phyloP scores from a whole-genome alignment of 2,888 invertebrate genomes.

The Leptopilina syphax region DNA sequence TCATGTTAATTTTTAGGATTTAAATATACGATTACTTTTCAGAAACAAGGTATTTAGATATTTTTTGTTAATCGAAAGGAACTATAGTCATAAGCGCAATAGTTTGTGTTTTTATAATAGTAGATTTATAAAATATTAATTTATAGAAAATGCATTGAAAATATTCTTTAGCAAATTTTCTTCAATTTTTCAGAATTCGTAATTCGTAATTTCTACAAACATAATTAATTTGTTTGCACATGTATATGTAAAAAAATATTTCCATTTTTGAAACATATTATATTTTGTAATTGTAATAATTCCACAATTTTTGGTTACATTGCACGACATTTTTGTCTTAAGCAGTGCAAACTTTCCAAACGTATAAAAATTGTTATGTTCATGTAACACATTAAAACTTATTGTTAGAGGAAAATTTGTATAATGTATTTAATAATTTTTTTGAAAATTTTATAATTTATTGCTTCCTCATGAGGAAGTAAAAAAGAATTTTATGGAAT shows the following conservation, averaged over 20 bases:
- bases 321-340: no score
- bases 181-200: not conserved
- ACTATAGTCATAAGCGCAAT: conserved; percentile 50
- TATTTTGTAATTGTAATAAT: no score
- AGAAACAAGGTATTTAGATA: not conserved
- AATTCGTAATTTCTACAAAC: not conserved
- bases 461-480: no score
- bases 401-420: no score
- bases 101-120: conserved; percentile 53
- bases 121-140: conserved; percentile 43
- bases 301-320: no score
- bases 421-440: no score
- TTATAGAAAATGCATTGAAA: conserved; percentile 44
- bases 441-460: no score
- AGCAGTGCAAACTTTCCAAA: no score
- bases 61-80: conserved; percentile 42
- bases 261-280: no score
- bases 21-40: not conserved
- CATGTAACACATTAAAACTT: no score
- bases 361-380: no score
- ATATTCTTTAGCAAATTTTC: conserved; percentile 52
- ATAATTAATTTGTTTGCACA: not conserved
- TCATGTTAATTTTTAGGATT: not conserved
- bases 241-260: not conserved
- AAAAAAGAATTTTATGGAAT: no score